Evolutionary conservation across 2,888 invertebrate species (phyloP).

Genomic region (Hyppa rectilinea): DNA sequence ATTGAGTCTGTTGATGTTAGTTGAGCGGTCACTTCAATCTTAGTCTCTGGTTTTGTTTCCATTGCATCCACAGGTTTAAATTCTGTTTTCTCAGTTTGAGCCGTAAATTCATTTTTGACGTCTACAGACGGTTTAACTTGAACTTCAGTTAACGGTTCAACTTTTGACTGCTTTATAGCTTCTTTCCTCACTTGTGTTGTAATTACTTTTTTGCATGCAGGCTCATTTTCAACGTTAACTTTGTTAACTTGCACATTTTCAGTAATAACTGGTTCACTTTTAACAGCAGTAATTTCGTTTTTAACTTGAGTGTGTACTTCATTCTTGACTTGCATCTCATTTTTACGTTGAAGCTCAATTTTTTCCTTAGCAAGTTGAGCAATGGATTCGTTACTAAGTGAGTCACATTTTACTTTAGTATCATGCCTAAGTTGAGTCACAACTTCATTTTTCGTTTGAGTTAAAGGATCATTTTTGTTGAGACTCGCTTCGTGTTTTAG

Average conservation of each 20-base stretch:
- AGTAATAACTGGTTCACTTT: conserved; percentile 28
- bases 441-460: conserved; percentile 39
- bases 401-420: neutral
- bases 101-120: neutral
- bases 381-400: neutral
- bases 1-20: conserved; percentile 12
- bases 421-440: conserved; percentile 32
- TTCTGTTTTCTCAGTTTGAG: conserved; percentile 6
- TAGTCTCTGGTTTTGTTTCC: conserved; percentile 11
- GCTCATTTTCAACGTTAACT: neutral
- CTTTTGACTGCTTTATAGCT: conserved; percentile 31
- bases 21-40: conserved; percentile 16
- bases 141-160: conserved; percentile 16
- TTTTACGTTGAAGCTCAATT: conserved; percentile 15
- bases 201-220: conserved; percentile 17
- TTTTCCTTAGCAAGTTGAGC: conserved; percentile 17
- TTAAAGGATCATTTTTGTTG: conserved; percentile 12
- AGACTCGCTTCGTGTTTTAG: conserved; percentile 40
- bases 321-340: conserved; percentile 13
- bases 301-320: conserved; percentile 15
- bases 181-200: conserved; percentile 36
- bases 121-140: neutral
- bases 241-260: conserved; percentile 6
- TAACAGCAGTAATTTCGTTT: conserved; percentile 12
- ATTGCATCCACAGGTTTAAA: neutral